Evolutionary conservation across 1,140 invertebrate species (phyloP), one percentile per base, ranked within the genome.

Genomic region (Aphaenogaster floridana): DNA sequence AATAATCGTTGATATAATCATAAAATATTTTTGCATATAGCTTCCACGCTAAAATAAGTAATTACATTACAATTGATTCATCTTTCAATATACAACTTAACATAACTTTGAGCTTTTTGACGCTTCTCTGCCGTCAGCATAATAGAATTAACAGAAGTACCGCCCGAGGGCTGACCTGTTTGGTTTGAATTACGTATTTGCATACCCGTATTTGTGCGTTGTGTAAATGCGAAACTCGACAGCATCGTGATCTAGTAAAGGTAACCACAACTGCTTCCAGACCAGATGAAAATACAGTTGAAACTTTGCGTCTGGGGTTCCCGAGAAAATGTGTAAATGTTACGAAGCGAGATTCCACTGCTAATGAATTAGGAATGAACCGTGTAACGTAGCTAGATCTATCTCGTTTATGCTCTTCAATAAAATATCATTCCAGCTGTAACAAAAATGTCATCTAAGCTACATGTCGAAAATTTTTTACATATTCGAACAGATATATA

Each of bases 301-400:
- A 68, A 90, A 90, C 79, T 90, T 90, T 74, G 57, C 71, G 48
- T 68, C 83, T 66, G 69, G 5, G 42, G 28, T 72, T 87, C 50
- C 71, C 50, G 63, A 42, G 71, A 89, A 87, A 90, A 90, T 86
- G 88, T 90, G 77, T 90, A 89, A 90, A 90, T 89, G 89, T 90
- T 90, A 81, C 88, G 61, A 64, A 76, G 61, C 77, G 69, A 87
- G 39, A 90, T 89, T 87, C 71, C 45, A 36, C 63, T 34, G 69
- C 71, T 90, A 90, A 90, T 90, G 71, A 89, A 90, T 90, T 89
- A 83, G 57, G 42, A 90, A 90, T 83, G 84, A 78, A 64, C 28
- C 21, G 50, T 72, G n/a, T 61, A 61, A 50, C 39, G 21, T 54
- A 36, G 54, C 11, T 61, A 48, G 28, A 61, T 4, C 57, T 13